Evolutionary conservation across 2,113 vertebrate species (phyloP).

Genomic region (Psilopsiagon aymara): DNA sequence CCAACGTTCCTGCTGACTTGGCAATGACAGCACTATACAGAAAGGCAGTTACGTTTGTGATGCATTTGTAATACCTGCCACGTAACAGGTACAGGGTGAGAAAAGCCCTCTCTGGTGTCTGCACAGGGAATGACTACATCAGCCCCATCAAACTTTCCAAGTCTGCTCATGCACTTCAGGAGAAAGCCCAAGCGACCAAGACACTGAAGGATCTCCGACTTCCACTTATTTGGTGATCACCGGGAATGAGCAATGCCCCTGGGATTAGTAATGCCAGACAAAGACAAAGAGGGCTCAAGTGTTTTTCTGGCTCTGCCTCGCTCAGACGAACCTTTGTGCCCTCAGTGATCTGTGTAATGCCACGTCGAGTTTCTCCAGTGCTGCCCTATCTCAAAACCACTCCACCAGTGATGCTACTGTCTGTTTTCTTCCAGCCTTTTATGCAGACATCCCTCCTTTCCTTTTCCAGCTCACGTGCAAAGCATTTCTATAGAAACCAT

Average conservation of each 20-base stretch:
- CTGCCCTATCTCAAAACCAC: neutral
- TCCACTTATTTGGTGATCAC: neutral
- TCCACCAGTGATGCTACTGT: neutral
- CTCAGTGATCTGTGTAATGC: neutral
- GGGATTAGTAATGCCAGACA: neutral
- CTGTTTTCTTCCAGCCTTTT: neutral
- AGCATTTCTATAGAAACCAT: neutral
- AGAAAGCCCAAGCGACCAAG: neutral
- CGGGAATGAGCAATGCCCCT: neutral
- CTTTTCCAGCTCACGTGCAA: neutral
- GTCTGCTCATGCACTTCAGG: neutral
- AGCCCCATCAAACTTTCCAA: neutral
- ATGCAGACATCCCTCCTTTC: neutral
- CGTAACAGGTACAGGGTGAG: neutral
- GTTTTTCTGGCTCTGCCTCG: neutral
- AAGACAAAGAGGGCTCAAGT: neutral
- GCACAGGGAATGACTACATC: neutral
- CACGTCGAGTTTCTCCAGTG: neutral
- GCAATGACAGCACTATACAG: neutral
- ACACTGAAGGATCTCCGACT: neutral
- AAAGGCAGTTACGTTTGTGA: neutral
- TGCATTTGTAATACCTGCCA: slow-evolving; percentile 8
- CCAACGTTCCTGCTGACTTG: neutral
- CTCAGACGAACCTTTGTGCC: neutral
- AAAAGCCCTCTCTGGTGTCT: neutral